These are phyloP conservation scores for Atethmia centrago DNA, from an alignment of 2,888 invertebrate species.

Conservation along the genomic window DNA sequence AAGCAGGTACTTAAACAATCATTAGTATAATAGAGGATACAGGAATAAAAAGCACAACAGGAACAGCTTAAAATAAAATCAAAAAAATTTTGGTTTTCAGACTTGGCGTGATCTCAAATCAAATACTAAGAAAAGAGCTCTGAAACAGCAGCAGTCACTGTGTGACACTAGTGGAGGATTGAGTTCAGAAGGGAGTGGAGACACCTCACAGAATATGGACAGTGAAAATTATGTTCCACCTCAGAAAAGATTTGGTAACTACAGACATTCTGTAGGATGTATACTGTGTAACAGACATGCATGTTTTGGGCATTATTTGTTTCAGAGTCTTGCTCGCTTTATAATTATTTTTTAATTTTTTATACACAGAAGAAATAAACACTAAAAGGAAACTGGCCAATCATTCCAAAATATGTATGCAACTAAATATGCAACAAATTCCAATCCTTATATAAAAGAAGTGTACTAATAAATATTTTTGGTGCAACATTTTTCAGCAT, in stretches of 20 bases:
- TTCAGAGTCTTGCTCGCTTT: neutral
- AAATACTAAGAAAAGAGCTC: conserved; percentile 66
- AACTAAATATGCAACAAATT: neutral
- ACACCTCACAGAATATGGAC: conserved; percentile 59
- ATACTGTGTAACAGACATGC: neutral
- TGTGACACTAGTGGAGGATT: conserved; percentile 65
- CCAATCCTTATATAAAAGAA: neutral
- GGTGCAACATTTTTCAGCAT: conserved; percentile 62
- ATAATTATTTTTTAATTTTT: too few species aligned
- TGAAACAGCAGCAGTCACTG: conserved; percentile 61
- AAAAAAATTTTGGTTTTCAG: conserved; percentile 45
- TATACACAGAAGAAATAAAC: neutral
- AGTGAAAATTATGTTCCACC: conserved; percentile 55
- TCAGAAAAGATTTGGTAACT: conserved; percentile 55
- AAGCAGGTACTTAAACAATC: conserved; percentile 64
- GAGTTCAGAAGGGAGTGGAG: conserved; percentile 52
- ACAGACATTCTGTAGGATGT: neutral
- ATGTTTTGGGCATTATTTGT: neutral
- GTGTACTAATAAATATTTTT: neutral
- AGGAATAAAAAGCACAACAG: neutral
- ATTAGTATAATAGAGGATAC: neutral
- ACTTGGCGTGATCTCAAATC: conserved; percentile 72
- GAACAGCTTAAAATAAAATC: neutral
- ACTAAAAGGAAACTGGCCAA: too few species aligned
- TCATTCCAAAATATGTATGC: neutral